Percentiles rank a stretch among this genome's conserved stretches.
Conservation (phyloP, 2,113 vertebrate genomes). For the Brachyistius frenatus region DNA sequence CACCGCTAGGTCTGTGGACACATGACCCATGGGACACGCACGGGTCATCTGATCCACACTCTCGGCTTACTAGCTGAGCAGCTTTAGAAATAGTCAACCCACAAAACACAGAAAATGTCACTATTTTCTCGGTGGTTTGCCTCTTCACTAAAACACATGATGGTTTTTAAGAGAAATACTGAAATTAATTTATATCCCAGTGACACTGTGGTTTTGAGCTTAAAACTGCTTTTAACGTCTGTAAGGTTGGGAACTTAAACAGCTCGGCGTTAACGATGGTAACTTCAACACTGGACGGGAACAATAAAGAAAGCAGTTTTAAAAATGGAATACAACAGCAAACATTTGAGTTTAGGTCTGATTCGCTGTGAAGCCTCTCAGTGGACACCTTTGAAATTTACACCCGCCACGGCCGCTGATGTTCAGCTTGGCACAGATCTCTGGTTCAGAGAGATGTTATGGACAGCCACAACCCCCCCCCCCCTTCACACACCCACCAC, state of each 20-base stretch:
- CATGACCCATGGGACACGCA: conserved; percentile 20
- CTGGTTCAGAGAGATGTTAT: conserved; percentile 24
- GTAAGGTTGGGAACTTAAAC: neutral
- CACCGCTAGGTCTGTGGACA: conserved; percentile 35
- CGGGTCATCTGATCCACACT: conserved; percentile 42
- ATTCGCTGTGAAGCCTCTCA: neutral
- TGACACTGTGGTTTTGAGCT: conserved; percentile 1
- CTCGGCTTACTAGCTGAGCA: conserved; percentile 23
- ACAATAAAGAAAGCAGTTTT: too few relatives aligned
- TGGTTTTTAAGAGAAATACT: too few relatives aligned
- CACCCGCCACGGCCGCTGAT: conserved; percentile 7
- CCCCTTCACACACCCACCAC: conserved; percentile 17
- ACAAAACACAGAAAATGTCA: neutral
- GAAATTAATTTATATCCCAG: conserved; percentile 16
- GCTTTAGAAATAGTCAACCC: neutral
- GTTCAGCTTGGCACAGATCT: conserved; percentile 39
- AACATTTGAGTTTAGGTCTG: too few relatives aligned
- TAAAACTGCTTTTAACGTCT: neutral
- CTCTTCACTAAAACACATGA: too few relatives aligned
- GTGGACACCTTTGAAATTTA: neutral
- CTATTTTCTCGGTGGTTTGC: neutral
- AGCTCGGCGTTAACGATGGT: too few relatives aligned
- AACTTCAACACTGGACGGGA: too few relatives aligned
- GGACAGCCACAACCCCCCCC: conserved; percentile 8
- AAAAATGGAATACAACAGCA: too few relatives aligned